These are phyloP conservation scores for Bubo bubo DNA, from an alignment of 2,113 vertebrate species.

Conservation along the genomic window DNA sequence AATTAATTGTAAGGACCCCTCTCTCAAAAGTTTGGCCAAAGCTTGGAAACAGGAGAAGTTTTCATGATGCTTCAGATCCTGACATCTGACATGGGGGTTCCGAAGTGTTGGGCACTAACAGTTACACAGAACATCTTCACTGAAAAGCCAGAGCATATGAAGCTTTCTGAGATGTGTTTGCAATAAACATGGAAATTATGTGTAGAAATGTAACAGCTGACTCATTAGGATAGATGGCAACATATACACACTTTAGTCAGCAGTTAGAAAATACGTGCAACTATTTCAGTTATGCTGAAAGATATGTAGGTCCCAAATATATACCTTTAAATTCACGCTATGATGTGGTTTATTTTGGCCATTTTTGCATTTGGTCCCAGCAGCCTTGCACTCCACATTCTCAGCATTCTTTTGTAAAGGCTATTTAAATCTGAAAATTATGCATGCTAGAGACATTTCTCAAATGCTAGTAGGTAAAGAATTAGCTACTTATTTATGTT, in stretches of 20 bases:
- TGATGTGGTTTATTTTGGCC: neutral
- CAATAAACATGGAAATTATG: neutral
- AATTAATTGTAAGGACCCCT: accelerated
- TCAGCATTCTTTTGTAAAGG: neutral
- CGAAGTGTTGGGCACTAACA: neutral
- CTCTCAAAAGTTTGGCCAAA: neutral
- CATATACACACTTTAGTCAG: neutral
- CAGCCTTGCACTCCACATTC: neutral
- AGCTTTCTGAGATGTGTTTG: neutral
- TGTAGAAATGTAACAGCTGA: neutral
- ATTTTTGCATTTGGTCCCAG: neutral
- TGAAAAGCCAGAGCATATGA: neutral
- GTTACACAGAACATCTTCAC: neutral
- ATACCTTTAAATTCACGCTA: neutral
- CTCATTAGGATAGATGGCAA: neutral
- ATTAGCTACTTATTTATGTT: neutral
- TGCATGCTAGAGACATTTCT: neutral
- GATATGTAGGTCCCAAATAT: neutral
- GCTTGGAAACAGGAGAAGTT: neutral
- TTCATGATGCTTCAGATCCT: neutral
- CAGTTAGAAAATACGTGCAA: neutral
- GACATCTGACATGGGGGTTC: neutral
- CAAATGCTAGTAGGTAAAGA: neutral
- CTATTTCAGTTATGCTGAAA: neutral
- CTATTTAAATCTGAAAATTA: neutral